phyloP scores from a whole-genome alignment of 2,888 invertebrate genomes.

The Mythimna pallens region DNA sequence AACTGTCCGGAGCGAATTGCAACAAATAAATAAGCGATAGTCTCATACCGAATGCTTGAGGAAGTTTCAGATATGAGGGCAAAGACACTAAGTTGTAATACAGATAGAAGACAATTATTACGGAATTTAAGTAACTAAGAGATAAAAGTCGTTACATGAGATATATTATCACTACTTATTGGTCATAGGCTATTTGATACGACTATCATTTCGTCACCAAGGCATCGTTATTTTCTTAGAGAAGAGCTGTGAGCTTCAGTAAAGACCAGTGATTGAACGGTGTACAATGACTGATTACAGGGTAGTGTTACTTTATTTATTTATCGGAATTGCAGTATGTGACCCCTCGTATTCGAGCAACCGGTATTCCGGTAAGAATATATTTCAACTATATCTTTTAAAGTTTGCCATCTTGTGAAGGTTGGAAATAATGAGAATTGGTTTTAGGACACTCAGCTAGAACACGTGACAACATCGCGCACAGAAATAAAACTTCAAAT shows the following conservation, averaged over 20 bases:
- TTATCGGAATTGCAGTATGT: slow-evolving; percentile 51
- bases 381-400: neutral
- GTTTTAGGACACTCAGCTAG: slow-evolving; percentile 39
- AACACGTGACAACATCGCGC: slow-evolving; percentile 7
- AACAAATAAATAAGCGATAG: slow-evolving; percentile 18
- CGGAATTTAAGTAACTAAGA: slow-evolving; percentile 46
- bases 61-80: slow-evolving; percentile 44
- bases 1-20: slow-evolving; percentile 9
- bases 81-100: slow-evolving; percentile 46
- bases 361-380: slow-evolving; percentile 45
- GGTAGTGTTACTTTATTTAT: slow-evolving; percentile 48
- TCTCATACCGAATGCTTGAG: slow-evolving; percentile 14
- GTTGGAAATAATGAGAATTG: slow-evolving; percentile 23
- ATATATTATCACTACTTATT: slow-evolving; percentile 50
- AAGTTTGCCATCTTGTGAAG: neutral
- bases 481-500: slow-evolving; percentile 30
- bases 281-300: slow-evolving; percentile 57
- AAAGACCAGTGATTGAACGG: slow-evolving; percentile 33
- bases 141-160: slow-evolving; percentile 42
- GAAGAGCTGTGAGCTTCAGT: slow-evolving; percentile 44
- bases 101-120: slow-evolving; percentile 32
- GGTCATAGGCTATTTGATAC: slow-evolving; percentile 64
- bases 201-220: slow-evolving; percentile 37
- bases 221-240: slow-evolving; percentile 33
- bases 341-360: slow-evolving; percentile 12